Evolutionary conservation across 1,140 invertebrate genomes (phyloP).

Genomic region (Pogonus chalceus): DNA sequence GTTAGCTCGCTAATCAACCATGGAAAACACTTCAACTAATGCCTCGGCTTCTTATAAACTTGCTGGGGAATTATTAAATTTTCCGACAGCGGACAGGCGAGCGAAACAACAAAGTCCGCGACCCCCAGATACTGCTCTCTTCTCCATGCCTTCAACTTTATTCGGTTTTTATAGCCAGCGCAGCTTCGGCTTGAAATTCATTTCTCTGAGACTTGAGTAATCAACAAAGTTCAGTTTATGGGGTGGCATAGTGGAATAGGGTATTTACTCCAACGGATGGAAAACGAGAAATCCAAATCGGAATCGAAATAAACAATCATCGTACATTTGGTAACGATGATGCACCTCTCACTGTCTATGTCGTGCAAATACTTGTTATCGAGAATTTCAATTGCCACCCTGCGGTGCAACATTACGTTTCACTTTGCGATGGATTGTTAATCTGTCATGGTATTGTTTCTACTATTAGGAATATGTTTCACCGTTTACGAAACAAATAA

Average conservation of each 20-base stretch:
- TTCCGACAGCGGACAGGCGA: slow-evolving; percentile 3
- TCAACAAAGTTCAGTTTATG: slow-evolving; percentile 4
- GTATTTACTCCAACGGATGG: background rate
- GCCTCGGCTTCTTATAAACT: slow-evolving; percentile 4
- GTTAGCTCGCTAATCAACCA: slow-evolving; percentile 2
- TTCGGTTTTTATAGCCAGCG: background rate
- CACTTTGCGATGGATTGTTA: too few species aligned
- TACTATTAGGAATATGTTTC: too few species aligned
- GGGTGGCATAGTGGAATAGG: background rate
- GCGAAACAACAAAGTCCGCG: slow-evolving; percentile 6
- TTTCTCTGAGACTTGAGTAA: slow-evolving; percentile 4
- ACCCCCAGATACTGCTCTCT: background rate
- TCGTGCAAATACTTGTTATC: too few species aligned
- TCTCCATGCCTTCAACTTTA: slow-evolving; percentile 2
- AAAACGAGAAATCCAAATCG: background rate
- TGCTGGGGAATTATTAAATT: slow-evolving; percentile 3
- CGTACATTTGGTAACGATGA: background rate
- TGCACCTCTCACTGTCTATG: too few species aligned
- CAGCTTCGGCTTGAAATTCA: background rate
- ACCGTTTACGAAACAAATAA: too few species aligned
- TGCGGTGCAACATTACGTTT: too few species aligned
- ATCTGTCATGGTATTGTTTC: too few species aligned
- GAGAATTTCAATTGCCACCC: too few species aligned
- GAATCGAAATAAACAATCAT: too few species aligned
- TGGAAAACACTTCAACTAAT: slow-evolving; percentile 7